Percentiles rank a stretch among this genome's conserved stretches.
Evolutionary conservation across 2,888 invertebrate genomes (phyloP).

Genomic region (Holacanthella duospinosa): DNA sequence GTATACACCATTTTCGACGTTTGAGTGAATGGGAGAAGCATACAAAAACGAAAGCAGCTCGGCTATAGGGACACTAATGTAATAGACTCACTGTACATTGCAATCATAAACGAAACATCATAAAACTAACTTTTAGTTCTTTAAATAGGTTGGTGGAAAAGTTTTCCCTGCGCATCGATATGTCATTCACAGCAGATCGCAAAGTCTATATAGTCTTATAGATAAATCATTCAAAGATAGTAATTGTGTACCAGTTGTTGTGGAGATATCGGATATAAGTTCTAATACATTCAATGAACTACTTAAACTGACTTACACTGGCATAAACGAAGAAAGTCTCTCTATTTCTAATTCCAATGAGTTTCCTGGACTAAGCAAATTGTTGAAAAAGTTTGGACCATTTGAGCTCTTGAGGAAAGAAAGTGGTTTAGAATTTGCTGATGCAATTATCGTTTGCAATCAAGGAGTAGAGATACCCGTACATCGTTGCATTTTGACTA

Average conservation of each 20-base stretch:
- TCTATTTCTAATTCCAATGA: background rate
- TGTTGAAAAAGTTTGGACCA: background rate
- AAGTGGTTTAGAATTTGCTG: background rate
- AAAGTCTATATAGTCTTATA: background rate
- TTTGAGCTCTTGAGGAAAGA: background rate
- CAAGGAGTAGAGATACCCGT: background rate
- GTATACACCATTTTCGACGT: too few relatives aligned
- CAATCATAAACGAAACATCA: too few relatives aligned
- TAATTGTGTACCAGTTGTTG: background rate
- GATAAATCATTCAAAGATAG: background rate
- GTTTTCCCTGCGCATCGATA: background rate
- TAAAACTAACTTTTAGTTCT: too few relatives aligned
- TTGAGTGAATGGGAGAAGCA: too few relatives aligned
- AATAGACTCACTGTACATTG: too few relatives aligned
- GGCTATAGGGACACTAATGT: too few relatives aligned
- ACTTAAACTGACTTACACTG: background rate
- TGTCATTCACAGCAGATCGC: background rate
- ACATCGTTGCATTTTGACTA: background rate
- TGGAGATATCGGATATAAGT: background rate
- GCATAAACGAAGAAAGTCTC: background rate
- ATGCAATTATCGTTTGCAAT: background rate
- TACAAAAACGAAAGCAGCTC: too few relatives aligned
- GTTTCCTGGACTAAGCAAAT: background rate
- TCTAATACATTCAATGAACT: background rate
- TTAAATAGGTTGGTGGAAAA: background rate